A percentile compares a stretch with the other conserved stretches of the same genome.
Evolutionary conservation across 2,888 invertebrate genomes (phyloP).

Genomic region (Cataglyphis rosenhaueri): DNA sequence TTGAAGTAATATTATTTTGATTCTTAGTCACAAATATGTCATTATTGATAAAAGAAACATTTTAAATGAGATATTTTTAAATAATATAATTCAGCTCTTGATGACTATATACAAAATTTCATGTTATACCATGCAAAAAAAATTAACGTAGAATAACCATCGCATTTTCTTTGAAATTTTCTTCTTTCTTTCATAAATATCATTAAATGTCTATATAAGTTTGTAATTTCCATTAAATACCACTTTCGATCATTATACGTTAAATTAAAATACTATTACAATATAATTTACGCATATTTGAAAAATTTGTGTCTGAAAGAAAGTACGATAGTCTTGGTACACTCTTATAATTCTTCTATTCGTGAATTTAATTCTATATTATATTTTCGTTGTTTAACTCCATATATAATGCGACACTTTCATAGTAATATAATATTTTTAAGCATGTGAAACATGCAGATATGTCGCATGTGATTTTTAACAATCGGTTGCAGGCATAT

Average conservation of each 20-base stretch:
- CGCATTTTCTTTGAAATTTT: slow-evolving; percentile 27
- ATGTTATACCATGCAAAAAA: slow-evolving; percentile 32
- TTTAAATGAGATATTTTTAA: slow-evolving; percentile 7
- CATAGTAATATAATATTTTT: slow-evolving; percentile 2
- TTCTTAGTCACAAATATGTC: not conserved
- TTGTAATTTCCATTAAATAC: not conserved
- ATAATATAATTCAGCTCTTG: not conserved
- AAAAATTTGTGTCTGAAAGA: slow-evolving; percentile 8
- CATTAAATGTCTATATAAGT: not conserved
- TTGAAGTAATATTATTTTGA: slow-evolving; percentile 1
- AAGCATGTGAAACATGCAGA: slow-evolving; percentile 24
- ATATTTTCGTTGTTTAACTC: slow-evolving; percentile 21
- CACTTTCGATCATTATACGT: not conserved
- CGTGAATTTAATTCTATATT: slow-evolving; percentile 26
- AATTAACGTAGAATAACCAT: slow-evolving; percentile 30
- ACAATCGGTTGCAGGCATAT: slow-evolving; percentile 49
- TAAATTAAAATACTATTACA: not conserved
- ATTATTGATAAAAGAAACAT: slow-evolving; percentile 1
- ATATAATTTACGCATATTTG: not conserved
- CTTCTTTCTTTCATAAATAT: not conserved
- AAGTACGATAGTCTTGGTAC: slow-evolving; percentile 4
- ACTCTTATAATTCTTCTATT: slow-evolving; percentile 1
- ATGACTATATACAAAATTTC: slow-evolving; percentile 21
- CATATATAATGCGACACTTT: not conserved
- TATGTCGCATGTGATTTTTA: slow-evolving; percentile 17